Base-by-base conservation (phyloP, 2,797 vertebrate genomes). In the Premnoplex brunnescens region DNA sequence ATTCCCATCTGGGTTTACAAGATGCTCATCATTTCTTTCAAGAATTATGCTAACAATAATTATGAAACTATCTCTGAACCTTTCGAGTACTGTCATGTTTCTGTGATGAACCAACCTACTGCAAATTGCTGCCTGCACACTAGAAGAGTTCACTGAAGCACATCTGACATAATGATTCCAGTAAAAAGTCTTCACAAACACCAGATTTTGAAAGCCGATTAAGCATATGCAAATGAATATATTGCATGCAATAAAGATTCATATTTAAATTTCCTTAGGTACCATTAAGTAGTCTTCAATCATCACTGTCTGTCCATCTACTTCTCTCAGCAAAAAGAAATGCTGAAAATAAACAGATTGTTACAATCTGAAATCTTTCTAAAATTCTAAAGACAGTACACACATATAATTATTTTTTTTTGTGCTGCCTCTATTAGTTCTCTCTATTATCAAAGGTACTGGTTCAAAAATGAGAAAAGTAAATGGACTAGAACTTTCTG, bases 1-100 rank as follows among this genome's bases (percentile, higher is more conserved):
- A 98, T 97, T 98, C 98, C 98, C 98, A 98, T 98, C 98, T 98
- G 98, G 98, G 98, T 98, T 97, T 95, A 97, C 91, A 95, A 96
- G 98, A 98, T 97, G 98, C 97, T 98, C 98, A 98, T 98, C 95
- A 98, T 97, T 98, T 98, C 98, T 98, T 98, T 97, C 97, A 94
- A 94, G 95, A 98, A 98, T 97, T 97, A 98, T 97, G 98, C 95
- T 93, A 96, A 93, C 98, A 98, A 98, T 94, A 96, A 97, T 97
- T 96, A 97, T 84, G 88, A 97, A 96, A 97, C 93, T 95, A 93
- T 96, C 96, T 95, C 93, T 88, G 93, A 97, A 95, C 91, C 96
- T 91, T 96, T 89, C n/a, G 67, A 93, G 90, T 88, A 95, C 94
- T 95, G 94, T 95, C 93, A 95, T 91, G 90, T 92, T 94, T 93